Conservation (phyloP, 2,888 invertebrate species). For the Bellardia bayeri region DNA sequence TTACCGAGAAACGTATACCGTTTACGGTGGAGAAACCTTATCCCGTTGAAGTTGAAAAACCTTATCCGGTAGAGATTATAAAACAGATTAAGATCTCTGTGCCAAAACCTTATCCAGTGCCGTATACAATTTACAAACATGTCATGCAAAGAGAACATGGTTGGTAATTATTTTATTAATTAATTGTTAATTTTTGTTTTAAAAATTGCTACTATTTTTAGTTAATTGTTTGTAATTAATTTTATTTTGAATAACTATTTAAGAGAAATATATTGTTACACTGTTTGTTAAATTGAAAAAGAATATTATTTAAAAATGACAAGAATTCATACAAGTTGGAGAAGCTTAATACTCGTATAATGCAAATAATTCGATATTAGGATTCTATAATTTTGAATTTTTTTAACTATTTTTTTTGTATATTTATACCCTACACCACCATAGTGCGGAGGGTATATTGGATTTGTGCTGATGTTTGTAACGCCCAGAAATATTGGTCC, state of each 20-base stretch:
- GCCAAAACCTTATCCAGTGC: slow-evolving; percentile 90
- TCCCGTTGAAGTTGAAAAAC: slow-evolving; percentile 89
- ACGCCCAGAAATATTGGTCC: too few relatives aligned
- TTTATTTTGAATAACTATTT: slow-evolving; percentile 4
- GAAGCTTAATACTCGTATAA: too few relatives aligned
- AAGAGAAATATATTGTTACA: background rate
- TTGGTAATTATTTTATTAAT: slow-evolving; percentile 74
- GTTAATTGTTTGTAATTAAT: slow-evolving; percentile 2
- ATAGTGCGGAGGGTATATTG: too few relatives aligned
- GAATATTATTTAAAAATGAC: too few relatives aligned
- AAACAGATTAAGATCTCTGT: slow-evolving; percentile 90
- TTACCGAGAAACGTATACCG: slow-evolving; percentile 90
- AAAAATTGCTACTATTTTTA: background rate
- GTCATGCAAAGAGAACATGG: slow-evolving; percentile 86
- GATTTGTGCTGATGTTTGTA: too few relatives aligned
- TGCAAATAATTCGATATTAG: too few relatives aligned
- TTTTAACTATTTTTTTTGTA: too few relatives aligned
- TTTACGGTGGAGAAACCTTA: slow-evolving; percentile 89
- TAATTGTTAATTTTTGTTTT: background rate
- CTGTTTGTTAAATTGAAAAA: slow-evolving; percentile 17
- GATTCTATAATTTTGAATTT: too few relatives aligned
- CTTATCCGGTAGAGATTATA: slow-evolving; percentile 90
- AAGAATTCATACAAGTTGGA: too few relatives aligned
- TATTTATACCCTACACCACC: too few relatives aligned
- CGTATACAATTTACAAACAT: slow-evolving; percentile 90